Base-by-base conservation (phyloP, 2,113 vertebrate species). In the Colistium nudipinnis region DNA sequence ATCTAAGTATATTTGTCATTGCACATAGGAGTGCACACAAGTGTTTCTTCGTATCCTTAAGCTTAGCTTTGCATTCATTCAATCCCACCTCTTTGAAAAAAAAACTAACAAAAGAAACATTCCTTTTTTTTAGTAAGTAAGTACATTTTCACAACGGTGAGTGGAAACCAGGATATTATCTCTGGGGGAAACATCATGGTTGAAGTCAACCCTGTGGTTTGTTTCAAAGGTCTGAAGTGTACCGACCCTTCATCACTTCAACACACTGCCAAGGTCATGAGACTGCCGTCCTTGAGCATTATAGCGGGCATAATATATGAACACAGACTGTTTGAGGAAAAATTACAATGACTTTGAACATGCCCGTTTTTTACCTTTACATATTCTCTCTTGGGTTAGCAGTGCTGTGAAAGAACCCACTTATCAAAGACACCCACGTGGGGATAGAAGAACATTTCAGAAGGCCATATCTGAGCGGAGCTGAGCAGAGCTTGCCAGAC, bases 161-260 rank as follows among this genome's bases (percentile, higher is more conserved):
- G 30, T 47, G 17, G 48, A 56, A 33, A 74, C 71, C 54, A 61
- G 60, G 65, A 53, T 68, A 61, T 74, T 73, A 66, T 86, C 64
- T 78, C 66, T 78, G 54, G 56, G 72, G 63, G 56, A 57, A 75
- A 75, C 63, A 82, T 79, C 74, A 82, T 19, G 27, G 69, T 76
- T 81, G 68, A 76, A 76, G 66, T 59, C 66, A 84, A 68, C 62
- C 36, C 70, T 49, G 72, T 17, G 53, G 73, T 76, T 73, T 13
- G 44, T 57, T 74, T 78, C 62, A 64, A 74, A 55, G 68, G 56
- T 70, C 78, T 81, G 82, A 86, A 55, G 45, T 35, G 74, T 69
- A 78, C 76, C 66, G 73, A 76, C 71, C 80, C 86, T 90, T 82
- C 76, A 85, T 86, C 83, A 88, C 66, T 76, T 80, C 63, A 76